Evolutionary conservation across 1,140 invertebrate species (phyloP).

Genomic region (Ridgeia piscesae): DNA sequence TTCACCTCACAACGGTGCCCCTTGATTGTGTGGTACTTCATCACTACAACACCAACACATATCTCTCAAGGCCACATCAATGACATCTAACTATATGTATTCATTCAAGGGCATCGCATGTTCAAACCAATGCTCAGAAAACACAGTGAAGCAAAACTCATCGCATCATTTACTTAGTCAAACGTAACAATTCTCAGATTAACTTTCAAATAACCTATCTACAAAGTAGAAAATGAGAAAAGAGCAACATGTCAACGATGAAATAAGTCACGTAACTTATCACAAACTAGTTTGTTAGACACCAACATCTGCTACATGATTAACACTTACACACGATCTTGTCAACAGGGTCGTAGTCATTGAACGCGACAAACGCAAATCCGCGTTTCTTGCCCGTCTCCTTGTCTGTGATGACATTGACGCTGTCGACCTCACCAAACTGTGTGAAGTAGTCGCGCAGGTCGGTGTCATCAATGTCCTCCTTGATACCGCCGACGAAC

Average conservation of each 20-base stretch:
- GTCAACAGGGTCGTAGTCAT: slow-evolving; percentile 41
- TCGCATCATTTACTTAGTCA: background rate
- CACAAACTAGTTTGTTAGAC: background rate
- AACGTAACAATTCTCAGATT: no score
- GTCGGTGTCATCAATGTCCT: slow-evolving; percentile 30
- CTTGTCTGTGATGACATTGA: slow-evolving; percentile 37
- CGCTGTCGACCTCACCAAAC: slow-evolving; percentile 36
- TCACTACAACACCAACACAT: slow-evolving; percentile 21
- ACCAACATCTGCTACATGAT: no score
- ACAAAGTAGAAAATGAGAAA: no score
- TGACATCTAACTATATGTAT: no score
- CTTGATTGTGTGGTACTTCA: slow-evolving; percentile 29
- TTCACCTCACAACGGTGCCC: slow-evolving; percentile 30
- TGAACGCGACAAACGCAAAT: slow-evolving; percentile 39
- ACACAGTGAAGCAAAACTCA: background rate
- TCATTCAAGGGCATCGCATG: no score
- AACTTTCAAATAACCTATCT: background rate
- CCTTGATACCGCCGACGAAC: slow-evolving; percentile 83
- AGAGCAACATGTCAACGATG: background rate
- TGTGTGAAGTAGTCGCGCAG: slow-evolving; percentile 38
- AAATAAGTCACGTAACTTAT: background rate
- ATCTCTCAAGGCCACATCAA: background rate
- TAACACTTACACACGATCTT: slow-evolving; percentile 34
- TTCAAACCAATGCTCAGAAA: no score
- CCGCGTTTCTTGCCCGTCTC: slow-evolving; percentile 33